phyloP scores from a whole-genome alignment of 2,888 invertebrate species.

The Phytoseiulus persimilis region DNA sequence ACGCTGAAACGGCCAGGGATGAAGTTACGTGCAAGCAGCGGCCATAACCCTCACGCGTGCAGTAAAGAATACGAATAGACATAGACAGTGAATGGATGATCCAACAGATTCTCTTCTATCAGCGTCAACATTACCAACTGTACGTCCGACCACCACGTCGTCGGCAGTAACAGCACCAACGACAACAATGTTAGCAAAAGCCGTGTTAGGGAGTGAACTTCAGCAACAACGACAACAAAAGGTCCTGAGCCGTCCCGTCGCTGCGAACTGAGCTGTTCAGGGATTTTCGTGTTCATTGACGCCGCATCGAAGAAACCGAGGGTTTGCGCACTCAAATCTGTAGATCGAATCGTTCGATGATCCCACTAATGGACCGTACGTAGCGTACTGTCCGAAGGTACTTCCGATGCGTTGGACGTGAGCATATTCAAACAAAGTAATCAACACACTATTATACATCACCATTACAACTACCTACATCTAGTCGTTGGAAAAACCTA shows the following conservation, averaged over 20 bases:
- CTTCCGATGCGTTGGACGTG: not conserved
- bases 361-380: not conserved
- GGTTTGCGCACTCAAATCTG: not conserved
- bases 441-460: not conserved
- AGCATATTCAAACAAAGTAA: not conserved
- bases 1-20: not conserved
- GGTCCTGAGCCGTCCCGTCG: not conserved
- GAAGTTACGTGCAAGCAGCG: not conserved
- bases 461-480: constrained; percentile 5
- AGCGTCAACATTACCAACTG: not conserved
- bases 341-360: not conserved
- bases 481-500: constrained; percentile 37
- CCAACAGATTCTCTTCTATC: not conserved
- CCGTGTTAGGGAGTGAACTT: no score
- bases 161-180: not conserved
- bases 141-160: not conserved
- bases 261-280: constrained; percentile 17
- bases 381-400: not conserved
- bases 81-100: not conserved
- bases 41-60: not conserved
- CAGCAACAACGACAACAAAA: not conserved
- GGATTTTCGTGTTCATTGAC: constrained; percentile 5
- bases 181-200: not conserved
- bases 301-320: not conserved
- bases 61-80: not conserved